Conservation (phyloP, 2,888 invertebrate species). For the Drosophila conformis region DNA sequence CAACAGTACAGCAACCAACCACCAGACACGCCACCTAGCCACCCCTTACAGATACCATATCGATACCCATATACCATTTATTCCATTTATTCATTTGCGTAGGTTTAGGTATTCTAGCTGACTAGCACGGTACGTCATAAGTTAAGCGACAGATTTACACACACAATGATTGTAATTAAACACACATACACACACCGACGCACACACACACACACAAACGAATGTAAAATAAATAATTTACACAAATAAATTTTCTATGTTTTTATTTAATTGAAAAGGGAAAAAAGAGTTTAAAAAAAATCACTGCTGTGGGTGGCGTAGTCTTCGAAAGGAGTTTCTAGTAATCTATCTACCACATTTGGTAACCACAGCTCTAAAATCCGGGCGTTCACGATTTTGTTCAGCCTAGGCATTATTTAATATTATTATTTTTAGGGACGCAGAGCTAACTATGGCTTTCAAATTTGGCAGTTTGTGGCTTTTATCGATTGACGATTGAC, state of each 20-base stretch:
- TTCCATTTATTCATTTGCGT: conserved; percentile 68
- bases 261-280: not conserved
- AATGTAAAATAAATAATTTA: conserved; percentile 47
- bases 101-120: conserved; percentile 75
- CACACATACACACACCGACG: conserved; percentile 1
- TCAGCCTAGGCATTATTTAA: not conserved
- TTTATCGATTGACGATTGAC: not conserved
- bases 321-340: not conserved
- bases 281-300: not conserved
- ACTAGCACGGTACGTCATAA: conserved; percentile 65
- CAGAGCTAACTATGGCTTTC: not conserved
- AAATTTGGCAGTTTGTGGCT: not conserved
- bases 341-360: not conserved
- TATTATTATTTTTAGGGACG: not conserved
- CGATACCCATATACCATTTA: conserved; percentile 27
- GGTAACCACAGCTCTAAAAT: not conserved
- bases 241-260: conserved; percentile 15
- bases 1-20: conserved; percentile 9
- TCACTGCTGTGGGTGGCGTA: accelerated
- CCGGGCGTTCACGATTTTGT: not conserved
- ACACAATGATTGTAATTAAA: conserved; percentile 21
- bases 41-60: conserved; percentile 30
- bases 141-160: conserved; percentile 52
- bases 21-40: conserved; percentile 7
- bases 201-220: conserved; percentile 8